These are phyloP conservation scores for Tetramorium alpestre DNA, from an alignment of 1,140 invertebrate species.

Conservation along the genomic window DNA sequence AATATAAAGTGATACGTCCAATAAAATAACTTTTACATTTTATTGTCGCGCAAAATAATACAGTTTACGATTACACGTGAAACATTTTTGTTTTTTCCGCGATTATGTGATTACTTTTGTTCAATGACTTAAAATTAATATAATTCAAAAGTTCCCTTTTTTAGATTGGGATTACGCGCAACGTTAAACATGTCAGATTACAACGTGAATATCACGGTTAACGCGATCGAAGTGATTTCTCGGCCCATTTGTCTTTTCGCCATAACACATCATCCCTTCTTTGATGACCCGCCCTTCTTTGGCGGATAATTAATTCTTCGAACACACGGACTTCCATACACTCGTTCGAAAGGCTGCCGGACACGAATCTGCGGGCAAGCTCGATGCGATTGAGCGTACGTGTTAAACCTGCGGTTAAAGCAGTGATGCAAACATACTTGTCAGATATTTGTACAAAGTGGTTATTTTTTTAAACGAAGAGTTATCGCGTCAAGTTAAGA, in stretches of 20 bases:
- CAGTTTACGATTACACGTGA: neutral
- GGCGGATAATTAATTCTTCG: constrained; percentile 64
- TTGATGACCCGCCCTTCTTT: constrained; percentile 38
- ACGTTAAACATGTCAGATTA: neutral
- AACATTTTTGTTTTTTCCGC: neutral
- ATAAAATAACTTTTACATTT: neutral
- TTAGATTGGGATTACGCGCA: neutral
- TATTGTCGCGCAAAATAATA: neutral
- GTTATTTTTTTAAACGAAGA: neutral
- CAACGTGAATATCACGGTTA: constrained; percentile 35
- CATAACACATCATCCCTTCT: constrained; percentile 24
- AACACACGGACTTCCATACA: constrained; percentile 27
- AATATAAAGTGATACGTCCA: neutral
- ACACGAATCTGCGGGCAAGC: constrained; percentile 32
- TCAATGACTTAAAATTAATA: neutral
- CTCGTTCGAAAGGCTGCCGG: constrained; percentile 48
- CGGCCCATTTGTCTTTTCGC: constrained; percentile 58
- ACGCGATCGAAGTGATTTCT: constrained; percentile 54
- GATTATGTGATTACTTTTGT: neutral
- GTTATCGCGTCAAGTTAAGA: neutral
- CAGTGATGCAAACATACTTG: neutral
- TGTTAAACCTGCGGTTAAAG: constrained; percentile 13
- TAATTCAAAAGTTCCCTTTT: neutral
- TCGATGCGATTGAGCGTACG: constrained; percentile 58
- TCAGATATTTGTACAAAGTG: constrained; percentile 1